Conservation (phyloP, 2,888 invertebrate species). For the Temnothorax unifasciatus region DNA sequence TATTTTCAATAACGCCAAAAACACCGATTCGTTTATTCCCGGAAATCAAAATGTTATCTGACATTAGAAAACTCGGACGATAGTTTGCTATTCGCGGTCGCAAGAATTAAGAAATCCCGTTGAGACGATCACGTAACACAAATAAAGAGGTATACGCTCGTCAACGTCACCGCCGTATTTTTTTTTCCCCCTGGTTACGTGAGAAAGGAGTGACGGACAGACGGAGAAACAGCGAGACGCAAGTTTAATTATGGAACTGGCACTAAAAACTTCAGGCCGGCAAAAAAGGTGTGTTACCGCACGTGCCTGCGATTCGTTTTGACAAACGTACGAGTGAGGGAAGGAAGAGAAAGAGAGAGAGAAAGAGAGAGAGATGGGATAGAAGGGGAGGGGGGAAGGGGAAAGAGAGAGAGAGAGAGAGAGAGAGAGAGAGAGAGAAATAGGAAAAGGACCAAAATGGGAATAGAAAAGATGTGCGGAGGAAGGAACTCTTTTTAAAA, state of each 20-base stretch:
- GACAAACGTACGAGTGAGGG: slow-evolving; percentile 59
- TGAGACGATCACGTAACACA: slow-evolving; percentile 34
- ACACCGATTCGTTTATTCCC: neutral
- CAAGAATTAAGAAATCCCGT: slow-evolving; percentile 59
- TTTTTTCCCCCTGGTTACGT: slow-evolving; percentile 64
- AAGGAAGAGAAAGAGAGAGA: slow-evolving; percentile 40
- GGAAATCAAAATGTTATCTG: neutral
- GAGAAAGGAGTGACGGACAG: slow-evolving; percentile 79
- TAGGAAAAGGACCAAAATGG: slow-evolving; percentile 40
- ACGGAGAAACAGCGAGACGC: slow-evolving; percentile 83
- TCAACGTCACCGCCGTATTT: slow-evolving; percentile 60
- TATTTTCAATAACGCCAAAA: neutral
- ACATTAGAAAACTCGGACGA: neutral
- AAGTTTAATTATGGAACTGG: slow-evolving; percentile 82
- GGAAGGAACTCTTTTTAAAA: slow-evolving; percentile 76
- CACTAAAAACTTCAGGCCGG: slow-evolving; percentile 80
- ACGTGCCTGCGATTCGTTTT: slow-evolving; percentile 67
- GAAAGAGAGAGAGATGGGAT: slow-evolving; percentile 8
- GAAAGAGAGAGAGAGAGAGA: neutral
- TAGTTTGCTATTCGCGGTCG: slow-evolving; percentile 1
- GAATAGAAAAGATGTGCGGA: slow-evolving; percentile 34
- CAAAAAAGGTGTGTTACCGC: slow-evolving; percentile 71
- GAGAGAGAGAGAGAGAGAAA: slow-evolving; percentile 47
- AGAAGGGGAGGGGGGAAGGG: no score
- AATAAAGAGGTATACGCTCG: slow-evolving; percentile 44